Evolutionary conservation across 2,797 vertebrate genomes (phyloP), one percentile per base, ranked within the genome.

Genomic region (Eulemur rubriventer): DNA sequence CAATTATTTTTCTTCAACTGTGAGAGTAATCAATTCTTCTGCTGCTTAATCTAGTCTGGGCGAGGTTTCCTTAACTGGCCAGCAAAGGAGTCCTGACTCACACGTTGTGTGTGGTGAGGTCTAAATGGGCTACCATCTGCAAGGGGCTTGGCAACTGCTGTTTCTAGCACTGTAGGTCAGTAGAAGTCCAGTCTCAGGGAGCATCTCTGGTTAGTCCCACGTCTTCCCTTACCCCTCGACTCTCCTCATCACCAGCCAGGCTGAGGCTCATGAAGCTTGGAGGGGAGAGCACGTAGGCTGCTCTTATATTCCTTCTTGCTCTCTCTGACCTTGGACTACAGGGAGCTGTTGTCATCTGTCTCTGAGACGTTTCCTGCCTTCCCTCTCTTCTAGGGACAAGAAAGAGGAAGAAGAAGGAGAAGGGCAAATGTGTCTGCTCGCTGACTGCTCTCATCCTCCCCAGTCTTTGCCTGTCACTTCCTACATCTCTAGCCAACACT

Each of bases 71-170:
- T 67, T 46, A 73, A n/a, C 57, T 12, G 33, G 35, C 65, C 72
- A 30, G 55, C 55, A 26, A 2, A 4, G 12, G 16, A 50, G 28
- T 70, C 50, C 52, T 48, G 43, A 43, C 41, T 82, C 43, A 3
- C 33, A 43, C 0, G 0, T 2, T 52, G 43, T 26, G 2, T 55
- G 16, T 7, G 17, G 1, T 26, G 59, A 73, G 10, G 63, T 57
- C 10, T 33, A 7, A 28, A 17, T 0, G 4, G 10, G 20, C 13
- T 1, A 0, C 22, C 35, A 4, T 16, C 69, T 13, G 3, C 7
- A 12, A 63, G 43, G 61, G 4, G 17, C 41, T 35, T 10, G 0
- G 85, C 78, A 1, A 4, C 26, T 9, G 18, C 48, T 20, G 69
- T 14, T 22, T 28, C n/a, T 52, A 28, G 50, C 7, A 6, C 55